Evolutionary conservation across 2,797 vertebrate species (phyloP).

Genomic region (Tokudaia muenninki): DNA sequence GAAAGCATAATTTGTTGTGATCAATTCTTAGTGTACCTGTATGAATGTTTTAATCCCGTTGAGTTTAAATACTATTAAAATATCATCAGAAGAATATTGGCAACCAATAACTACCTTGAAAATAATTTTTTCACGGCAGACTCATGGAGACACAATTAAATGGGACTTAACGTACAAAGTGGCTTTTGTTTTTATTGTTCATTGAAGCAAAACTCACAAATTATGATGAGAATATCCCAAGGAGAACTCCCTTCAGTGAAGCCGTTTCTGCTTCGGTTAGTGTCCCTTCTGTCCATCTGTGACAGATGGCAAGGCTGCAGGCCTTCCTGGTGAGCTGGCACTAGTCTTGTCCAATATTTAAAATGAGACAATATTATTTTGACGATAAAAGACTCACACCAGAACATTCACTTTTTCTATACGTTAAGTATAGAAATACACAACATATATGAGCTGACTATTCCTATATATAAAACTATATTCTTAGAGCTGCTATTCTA

Average conservation of each 20-base stretch:
- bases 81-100: neutral
- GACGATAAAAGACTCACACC: slow-evolving; percentile 46
- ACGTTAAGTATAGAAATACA: slow-evolving; percentile 31
- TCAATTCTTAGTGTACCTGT: neutral
- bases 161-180: neutral
- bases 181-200: slow-evolving; percentile 68
- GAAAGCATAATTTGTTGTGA: slow-evolving; percentile 20
- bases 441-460: neutral
- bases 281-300: slow-evolving; percentile 47
- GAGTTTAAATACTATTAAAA: slow-evolving; percentile 58
- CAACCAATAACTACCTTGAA: neutral
- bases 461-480: slow-evolving; percentile 29
- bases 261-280: slow-evolving; percentile 12
- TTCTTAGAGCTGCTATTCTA: slow-evolving; percentile 54
- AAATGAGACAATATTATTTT: slow-evolving; percentile 74
- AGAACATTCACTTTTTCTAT: slow-evolving; percentile 48
- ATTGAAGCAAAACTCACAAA: slow-evolving; percentile 68
- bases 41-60: neutral
- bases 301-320: slow-evolving; percentile 74
- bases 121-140: neutral
- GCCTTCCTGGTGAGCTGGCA: slow-evolving; percentile 73
- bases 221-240: slow-evolving; percentile 58
- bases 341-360: slow-evolving; percentile 57
- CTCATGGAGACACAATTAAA: neutral
- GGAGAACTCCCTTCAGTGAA: slow-evolving; percentile 60